Evolutionary conservation across 1,140 invertebrate genomes (phyloP).

Genomic region (Pristionchus pacificus): DNA sequence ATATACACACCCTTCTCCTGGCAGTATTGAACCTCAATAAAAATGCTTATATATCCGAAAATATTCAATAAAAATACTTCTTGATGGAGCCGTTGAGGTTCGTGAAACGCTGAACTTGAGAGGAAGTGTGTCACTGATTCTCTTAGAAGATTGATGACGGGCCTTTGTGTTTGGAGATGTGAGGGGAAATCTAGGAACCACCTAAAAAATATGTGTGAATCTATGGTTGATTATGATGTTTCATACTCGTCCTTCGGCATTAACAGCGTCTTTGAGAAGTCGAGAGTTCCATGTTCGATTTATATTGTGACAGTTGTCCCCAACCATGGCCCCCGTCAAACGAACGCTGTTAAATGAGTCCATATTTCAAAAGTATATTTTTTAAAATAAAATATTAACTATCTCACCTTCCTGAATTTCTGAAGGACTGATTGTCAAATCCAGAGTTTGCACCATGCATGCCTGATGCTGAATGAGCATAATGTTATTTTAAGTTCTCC

Average conservation of each 20-base stretch:
- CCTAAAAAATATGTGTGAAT: not conserved
- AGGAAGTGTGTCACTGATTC: conserved; percentile 23
- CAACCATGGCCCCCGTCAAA: no score
- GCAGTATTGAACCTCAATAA: conserved; percentile 9
- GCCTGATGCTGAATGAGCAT: no score
- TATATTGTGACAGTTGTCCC: no score
- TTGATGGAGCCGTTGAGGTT: not conserved
- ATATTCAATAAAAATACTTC: not conserved
- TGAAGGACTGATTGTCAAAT: no score
- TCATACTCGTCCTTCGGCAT: not conserved
- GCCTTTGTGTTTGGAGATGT: conserved; percentile 34
- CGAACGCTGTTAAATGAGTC: no score
- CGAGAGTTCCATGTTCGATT: not conserved
- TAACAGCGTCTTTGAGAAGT: not conserved
- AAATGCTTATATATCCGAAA: not conserved
- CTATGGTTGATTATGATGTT: no score
- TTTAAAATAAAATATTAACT: no score
- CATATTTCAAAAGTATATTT: no score
- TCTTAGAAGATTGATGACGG: conserved; percentile 20
- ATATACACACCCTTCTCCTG: conserved; percentile 26
- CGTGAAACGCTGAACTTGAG: conserved; percentile 9
- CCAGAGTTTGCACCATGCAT: no score
- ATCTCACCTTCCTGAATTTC: no score
- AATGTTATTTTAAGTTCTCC: no score
- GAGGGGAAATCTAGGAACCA: conserved; percentile 19